Base-by-base conservation (phyloP, 2,113 vertebrate genomes). In the Lophochroa leadbeateri region DNA sequence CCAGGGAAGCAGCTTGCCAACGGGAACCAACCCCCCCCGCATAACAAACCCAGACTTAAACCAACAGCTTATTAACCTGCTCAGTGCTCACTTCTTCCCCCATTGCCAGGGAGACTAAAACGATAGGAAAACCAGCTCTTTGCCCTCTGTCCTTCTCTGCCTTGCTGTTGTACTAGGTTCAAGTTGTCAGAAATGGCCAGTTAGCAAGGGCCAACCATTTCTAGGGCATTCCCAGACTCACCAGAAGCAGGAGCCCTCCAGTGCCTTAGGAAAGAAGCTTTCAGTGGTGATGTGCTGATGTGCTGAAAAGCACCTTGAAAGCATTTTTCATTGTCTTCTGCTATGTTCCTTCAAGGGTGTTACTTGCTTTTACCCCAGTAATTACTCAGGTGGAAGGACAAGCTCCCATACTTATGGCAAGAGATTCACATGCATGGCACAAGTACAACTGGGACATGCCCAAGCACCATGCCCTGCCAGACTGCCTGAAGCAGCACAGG, bases 281-380 rank as follows among this genome's bases (percentile, higher is more conserved):
- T 69, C 49, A 74, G 49, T 44, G 46, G 44, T 25, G 49, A 37
- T 23, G 37, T 6, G 72, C 7, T 2, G 3, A 18, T 0, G 0
- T 17, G 43, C 31, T 6, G 1, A 76, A 88, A 63, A 76, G 39
- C 57, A 74, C 13, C 64, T 81, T 29, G 12, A 71, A 88, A 77
- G 23, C 31, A 43, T 20, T 77, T 81, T 35, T 35, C 0, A 39
- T 47, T 44, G 37, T 35, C 46, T 31, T 39, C 6, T 67, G 35
- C 29, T 43, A 10, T 16, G 9, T 55, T 83, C 33, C 14, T 68
- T 72, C 29, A 37, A 74, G 53, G 12, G 7, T 2, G 3, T 27
- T 55, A 10, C 23, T 86, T 69, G 49, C 18, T 78, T 87, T 90
- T 18, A 69, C 7, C 6, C 49, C 39, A 13, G 27, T 46, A 88